These are phyloP conservation scores for Glossophaga mutica DNA, from an alignment of 2,797 vertebrate species.

Conservation along the genomic window DNA sequence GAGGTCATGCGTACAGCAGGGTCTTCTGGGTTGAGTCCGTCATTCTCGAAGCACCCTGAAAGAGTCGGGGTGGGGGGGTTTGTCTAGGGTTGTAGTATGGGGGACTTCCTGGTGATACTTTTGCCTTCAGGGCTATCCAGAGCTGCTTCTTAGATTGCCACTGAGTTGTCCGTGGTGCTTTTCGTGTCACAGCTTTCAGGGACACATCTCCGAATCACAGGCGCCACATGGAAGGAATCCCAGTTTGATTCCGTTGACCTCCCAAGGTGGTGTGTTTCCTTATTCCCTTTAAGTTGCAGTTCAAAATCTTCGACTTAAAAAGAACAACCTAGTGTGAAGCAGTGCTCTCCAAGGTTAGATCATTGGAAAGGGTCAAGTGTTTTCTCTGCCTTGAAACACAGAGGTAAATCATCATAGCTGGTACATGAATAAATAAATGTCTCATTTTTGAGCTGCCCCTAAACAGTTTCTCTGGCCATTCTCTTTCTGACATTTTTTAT, in stretches of 20 bases:
- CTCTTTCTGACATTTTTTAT: not conserved
- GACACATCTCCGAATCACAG: not conserved
- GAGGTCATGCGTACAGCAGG: not conserved
- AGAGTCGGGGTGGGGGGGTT: not conserved
- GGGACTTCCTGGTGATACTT: not conserved
- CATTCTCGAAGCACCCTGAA: not conserved
- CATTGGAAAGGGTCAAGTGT: not conserved
- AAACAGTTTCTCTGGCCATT: not conserved
- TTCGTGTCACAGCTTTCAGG: not conserved
- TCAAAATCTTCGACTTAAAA: not conserved
- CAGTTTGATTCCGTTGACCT: not conserved
- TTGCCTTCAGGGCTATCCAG: not conserved
- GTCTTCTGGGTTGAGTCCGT: not conserved
- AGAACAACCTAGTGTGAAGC: not conserved
- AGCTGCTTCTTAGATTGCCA: not conserved
- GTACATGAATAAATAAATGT: not conserved
- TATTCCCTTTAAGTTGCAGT: slow-evolving; percentile 27
- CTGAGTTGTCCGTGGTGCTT: not conserved
- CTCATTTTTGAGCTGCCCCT: not conserved
- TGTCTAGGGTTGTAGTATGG: not conserved
- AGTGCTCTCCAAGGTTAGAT: not conserved
- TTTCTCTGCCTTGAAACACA: not conserved
- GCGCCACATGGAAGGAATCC: not conserved
- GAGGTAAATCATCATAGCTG: not conserved
- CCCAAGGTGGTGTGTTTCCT: not conserved